Evolutionary conservation across 2,888 invertebrate species (phyloP).

Genomic region (Coenonympha arcania): DNA sequence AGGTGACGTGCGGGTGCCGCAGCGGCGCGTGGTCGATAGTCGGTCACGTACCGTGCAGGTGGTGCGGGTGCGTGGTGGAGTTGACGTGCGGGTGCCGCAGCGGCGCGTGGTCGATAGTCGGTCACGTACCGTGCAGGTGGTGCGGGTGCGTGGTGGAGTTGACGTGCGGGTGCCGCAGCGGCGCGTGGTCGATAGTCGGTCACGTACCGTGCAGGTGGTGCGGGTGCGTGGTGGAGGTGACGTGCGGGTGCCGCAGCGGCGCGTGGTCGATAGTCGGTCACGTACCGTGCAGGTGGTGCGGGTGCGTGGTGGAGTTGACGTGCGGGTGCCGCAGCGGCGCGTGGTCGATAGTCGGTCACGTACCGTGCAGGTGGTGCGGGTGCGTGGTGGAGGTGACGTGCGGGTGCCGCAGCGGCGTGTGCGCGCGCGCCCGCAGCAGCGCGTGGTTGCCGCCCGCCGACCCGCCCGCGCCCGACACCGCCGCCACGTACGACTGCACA

Average conservation of each 20-base stretch:
- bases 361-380: slow-evolving; percentile 75
- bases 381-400: slow-evolving; percentile 79
- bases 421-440: slow-evolving; percentile 40
- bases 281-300: slow-evolving; percentile 77
- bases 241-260: slow-evolving; percentile 74
- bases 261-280: no score
- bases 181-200: no score
- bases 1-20: no score
- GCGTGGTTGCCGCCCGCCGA: slow-evolving; percentile 33
- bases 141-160: no score
- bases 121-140: no score
- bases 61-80: no score
- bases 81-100: no score
- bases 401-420: slow-evolving; percentile 69
- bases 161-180: no score
- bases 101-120: no score
- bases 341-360: not conserved
- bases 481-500: slow-evolving; percentile 49
- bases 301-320: slow-evolving; percentile 78
- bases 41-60: no score
- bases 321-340: slow-evolving; percentile 61
- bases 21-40: no score
- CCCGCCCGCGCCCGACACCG: slow-evolving; percentile 27
- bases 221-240: slow-evolving; percentile 78
- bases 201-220: slow-evolving; percentile 77